Percentiles rank a stretch among this genome's conserved stretches.
Evolutionary conservation across 2,797 vertebrate species (phyloP).

Genomic region (Mormyrops attenuatus): DNA sequence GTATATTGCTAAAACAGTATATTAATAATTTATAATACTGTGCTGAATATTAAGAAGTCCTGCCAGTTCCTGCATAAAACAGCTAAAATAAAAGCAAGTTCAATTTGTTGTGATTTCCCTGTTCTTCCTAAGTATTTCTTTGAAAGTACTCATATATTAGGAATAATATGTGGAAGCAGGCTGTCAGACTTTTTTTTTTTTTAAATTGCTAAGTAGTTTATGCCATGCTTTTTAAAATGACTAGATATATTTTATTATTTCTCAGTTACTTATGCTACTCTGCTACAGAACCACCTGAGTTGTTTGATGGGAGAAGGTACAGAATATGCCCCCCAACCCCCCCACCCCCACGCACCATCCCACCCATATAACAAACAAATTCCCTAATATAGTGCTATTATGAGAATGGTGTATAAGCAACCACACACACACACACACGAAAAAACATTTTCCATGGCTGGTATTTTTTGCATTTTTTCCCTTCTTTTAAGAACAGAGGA

Average conservation of each 20-base stretch:
- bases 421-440: background rate
- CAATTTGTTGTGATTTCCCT: background rate
- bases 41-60: background rate
- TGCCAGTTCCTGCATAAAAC: constrained; percentile 5
- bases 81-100: background rate
- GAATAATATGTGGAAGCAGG: background rate
- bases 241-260: background rate
- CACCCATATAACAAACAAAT: background rate
- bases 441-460: background rate
- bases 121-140: background rate
- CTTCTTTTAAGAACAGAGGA: background rate
- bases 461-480: background rate
- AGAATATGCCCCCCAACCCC: background rate
- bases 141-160: background rate
- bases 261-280: background rate
- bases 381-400: background rate
- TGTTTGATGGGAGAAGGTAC: background rate
- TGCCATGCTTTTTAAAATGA: background rate
- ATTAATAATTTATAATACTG: background rate
- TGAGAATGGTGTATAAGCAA: background rate
- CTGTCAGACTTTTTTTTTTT: background rate
- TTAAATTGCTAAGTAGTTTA: background rate
- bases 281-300: background rate
- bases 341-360: background rate
- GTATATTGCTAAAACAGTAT: background rate